These are phyloP conservation scores for Himalopsyche kuldschensis DNA, from an alignment of 2,888 invertebrate species.

Conservation along the genomic window DNA sequence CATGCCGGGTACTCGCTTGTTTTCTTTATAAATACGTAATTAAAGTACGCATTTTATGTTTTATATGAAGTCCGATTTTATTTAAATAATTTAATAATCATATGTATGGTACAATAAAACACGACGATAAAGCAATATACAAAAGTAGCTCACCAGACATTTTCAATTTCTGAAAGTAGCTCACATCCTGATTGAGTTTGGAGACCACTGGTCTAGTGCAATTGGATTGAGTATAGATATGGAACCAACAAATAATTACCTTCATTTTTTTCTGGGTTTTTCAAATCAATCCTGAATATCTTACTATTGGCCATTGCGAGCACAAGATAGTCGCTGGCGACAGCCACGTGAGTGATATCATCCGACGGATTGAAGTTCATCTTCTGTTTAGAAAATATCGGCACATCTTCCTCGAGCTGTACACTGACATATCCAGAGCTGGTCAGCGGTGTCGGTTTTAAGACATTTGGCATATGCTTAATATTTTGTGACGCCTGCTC, in stretches of 20 bases:
- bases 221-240: neutral
- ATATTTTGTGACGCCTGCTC: conserved; percentile 71
- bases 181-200: no score
- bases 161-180: no score
- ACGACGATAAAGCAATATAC: no score
- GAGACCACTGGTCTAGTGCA: no score
- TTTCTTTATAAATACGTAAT: no score
- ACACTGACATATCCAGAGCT: conserved; percentile 60
- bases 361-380: conserved; percentile 80
- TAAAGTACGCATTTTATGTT: no score
- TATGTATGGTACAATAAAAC: no score
- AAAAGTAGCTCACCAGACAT: no score
- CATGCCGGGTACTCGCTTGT: no score
- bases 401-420: conserved; percentile 70
- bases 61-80: no score
- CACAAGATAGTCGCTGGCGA: conserved; percentile 80
- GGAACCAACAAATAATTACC: conserved; percentile 54
- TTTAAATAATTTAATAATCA: no score
- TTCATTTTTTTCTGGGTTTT: conserved; percentile 75
- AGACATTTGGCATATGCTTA: conserved; percentile 45
- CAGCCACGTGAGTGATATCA: conserved; percentile 77
- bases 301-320: conserved; percentile 82
- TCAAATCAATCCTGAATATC: conserved; percentile 79
- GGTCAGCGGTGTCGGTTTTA: conserved; percentile 50
- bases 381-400: conserved; percentile 85